Percentiles rank a stretch among this genome's conserved stretches.
These are phyloP conservation scores for Epinephelus lanceolatus DNA, from an alignment of 2,113 vertebrate species.

Conservation along the genomic window DNA sequence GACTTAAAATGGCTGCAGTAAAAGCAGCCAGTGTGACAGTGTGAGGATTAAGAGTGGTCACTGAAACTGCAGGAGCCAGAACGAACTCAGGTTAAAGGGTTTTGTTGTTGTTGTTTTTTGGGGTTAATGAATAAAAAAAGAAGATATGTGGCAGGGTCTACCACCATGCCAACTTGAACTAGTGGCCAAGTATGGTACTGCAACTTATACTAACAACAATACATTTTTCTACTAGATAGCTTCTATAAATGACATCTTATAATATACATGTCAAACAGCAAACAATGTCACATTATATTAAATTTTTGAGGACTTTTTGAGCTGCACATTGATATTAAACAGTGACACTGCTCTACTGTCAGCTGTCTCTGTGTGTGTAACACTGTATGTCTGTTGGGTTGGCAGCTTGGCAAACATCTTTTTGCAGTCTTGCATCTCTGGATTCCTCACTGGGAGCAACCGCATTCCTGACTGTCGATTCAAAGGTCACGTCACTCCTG, in stretches of 20 bases:
- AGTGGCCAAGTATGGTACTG: background rate
- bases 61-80: background rate
- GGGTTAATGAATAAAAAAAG: background rate
- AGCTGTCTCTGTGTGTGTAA: conserved; percentile 9
- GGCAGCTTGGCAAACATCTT: conserved; percentile 49
- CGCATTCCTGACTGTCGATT: conserved; percentile 65
- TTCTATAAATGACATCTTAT: too few species aligned
- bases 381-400: conserved; percentile 16
- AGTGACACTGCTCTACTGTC: background rate
- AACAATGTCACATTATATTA: background rate
- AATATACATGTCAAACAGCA: background rate
- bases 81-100: background rate
- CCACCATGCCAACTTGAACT: background rate
- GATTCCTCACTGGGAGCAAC: conserved; percentile 58
- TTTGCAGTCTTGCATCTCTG: conserved; percentile 64
- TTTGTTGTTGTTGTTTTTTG: background rate
- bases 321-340: background rate
- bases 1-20: background rate
- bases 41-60: background rate
- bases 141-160: background rate
- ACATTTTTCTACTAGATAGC: too few species aligned
- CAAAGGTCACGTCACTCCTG: conserved; percentile 73
- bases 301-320: background rate
- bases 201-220: background rate
- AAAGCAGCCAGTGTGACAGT: background rate